phyloP scores from a whole-genome alignment of 2,888 invertebrate species.

The Chironomus riparius region DNA sequence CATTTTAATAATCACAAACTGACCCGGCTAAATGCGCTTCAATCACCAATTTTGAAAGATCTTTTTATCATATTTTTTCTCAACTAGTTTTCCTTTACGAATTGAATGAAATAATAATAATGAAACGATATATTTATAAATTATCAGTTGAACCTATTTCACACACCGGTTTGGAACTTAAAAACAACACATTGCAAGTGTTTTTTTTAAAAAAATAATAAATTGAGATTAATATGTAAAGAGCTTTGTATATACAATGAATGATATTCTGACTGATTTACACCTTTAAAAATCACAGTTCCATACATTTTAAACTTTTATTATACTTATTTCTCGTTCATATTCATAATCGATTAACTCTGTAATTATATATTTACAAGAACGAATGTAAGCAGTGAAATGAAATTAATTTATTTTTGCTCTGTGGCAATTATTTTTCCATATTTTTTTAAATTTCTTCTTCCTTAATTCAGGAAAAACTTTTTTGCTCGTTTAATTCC shows the following conservation, averaged over 20 bases:
- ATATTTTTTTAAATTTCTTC: too few species aligned
- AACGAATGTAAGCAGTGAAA: neutral
- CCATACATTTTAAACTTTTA: neutral
- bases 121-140: slow-evolving; percentile 2
- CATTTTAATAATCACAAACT: too few species aligned
- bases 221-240: too few species aligned
- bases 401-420: too few species aligned
- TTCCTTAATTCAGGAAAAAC: too few species aligned
- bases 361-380: neutral
- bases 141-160: slow-evolving; percentile 19
- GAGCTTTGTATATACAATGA: neutral
- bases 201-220: neutral
- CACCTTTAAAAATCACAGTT: neutral
- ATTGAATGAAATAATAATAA: neutral
- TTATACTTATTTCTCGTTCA: neutral
- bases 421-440: too few species aligned
- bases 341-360: neutral
- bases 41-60: too few species aligned
- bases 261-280: too few species aligned
- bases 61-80: neutral
- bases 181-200: neutral
- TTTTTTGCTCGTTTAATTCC: too few species aligned
- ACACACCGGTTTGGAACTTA: slow-evolving; percentile 20
- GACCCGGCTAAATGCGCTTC: too few species aligned
- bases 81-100: slow-evolving; percentile 2